Evolutionary conservation across 1,140 invertebrate species (phyloP).

Genomic region (Trichonephila inaurata): DNA sequence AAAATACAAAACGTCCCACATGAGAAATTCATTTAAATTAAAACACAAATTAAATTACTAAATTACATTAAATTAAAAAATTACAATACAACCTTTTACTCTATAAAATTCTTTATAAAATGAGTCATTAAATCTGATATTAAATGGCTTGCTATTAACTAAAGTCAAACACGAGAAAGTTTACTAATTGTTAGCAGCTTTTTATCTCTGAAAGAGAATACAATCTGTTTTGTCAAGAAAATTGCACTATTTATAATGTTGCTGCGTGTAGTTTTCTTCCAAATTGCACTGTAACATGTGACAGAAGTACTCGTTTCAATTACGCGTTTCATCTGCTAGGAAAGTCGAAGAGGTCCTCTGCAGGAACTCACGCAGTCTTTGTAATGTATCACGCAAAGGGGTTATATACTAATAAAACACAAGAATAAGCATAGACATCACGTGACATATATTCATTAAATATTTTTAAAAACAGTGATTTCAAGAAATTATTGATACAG

Average conservation of each 20-base stretch:
- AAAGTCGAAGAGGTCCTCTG: slow-evolving; percentile 38
- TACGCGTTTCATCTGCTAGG: slow-evolving; percentile 51
- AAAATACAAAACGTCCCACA: no score
- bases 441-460: not conserved
- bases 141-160: no score
- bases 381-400: slow-evolving; percentile 28
- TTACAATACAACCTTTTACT: no score
- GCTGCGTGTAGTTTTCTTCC: not conserved
- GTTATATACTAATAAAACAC: not conserved
- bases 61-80: no score
- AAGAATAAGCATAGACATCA: not conserved
- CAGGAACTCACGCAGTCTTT: not conserved
- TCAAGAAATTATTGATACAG: not conserved
- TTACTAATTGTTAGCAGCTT: no score
- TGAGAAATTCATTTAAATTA: no score
- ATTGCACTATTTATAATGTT: not conserved
- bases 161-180: no score
- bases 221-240: no score
- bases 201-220: no score
- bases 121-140: no score
- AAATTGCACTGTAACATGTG: slow-evolving; percentile 35
- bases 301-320: slow-evolving; percentile 48
- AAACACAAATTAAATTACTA: no score
- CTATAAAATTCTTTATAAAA: no score
- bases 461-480: not conserved